A percentile compares a stretch with the other conserved stretches of the same genome.
These are phyloP conservation scores for Ferrisia virgata DNA, from an alignment of 2,888 invertebrate genomes.

Conservation along the genomic window DNA sequence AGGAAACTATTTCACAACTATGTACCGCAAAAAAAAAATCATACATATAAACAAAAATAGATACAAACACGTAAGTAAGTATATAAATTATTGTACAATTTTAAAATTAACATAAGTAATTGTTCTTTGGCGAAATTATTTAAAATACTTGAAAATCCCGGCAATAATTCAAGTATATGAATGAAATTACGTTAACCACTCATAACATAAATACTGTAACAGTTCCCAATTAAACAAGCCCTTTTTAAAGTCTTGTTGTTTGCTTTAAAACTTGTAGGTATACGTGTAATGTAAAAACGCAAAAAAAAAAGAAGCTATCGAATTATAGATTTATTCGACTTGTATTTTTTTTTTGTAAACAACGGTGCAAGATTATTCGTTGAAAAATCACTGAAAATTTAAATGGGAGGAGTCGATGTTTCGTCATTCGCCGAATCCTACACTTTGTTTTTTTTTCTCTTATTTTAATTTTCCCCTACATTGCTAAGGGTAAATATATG, in stretches of 20 bases:
- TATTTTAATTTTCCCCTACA: constrained; percentile 16
- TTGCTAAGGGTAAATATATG: neutral
- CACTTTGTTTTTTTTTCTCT: neutral
- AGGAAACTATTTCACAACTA: constrained; percentile 28
- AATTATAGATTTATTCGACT: neutral
- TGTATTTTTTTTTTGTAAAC: neutral
- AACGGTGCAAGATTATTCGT: neutral
- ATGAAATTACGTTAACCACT: neutral
- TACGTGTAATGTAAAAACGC: neutral
- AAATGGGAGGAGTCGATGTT: constrained; percentile 17
- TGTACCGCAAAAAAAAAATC: neutral
- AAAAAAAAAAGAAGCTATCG: neutral
- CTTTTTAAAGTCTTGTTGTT: neutral
- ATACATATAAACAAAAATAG: neutral
- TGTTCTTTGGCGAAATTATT: constrained; percentile 24
- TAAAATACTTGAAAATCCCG: constrained; percentile 25
- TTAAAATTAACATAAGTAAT: neutral
- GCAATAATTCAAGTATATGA: constrained; percentile 10
- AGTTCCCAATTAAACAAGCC: neutral
- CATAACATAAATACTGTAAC: neutral
- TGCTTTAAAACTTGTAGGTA: too few species aligned
- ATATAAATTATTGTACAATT: constrained; percentile 1
- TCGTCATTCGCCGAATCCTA: neutral
- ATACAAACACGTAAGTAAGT: neutral
- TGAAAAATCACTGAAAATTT: neutral